Conservation (phyloP, 2,888 invertebrate species). For the Parasteatoda lunata region DNA sequence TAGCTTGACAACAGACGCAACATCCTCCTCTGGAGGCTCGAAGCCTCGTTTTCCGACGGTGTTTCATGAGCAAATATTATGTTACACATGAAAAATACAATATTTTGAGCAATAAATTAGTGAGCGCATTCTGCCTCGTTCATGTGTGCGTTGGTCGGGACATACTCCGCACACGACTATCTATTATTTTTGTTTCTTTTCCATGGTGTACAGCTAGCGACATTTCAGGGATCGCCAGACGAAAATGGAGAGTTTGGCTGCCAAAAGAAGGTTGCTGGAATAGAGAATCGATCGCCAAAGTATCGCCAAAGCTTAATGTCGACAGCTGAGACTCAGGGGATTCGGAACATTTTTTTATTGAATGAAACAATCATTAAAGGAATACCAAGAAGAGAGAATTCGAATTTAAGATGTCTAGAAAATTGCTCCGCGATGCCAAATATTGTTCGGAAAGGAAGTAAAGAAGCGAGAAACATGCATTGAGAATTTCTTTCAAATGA, state of each 20-base stretch:
- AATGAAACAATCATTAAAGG: too few species aligned
- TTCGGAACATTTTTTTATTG: too few species aligned
- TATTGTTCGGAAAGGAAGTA: too few species aligned
- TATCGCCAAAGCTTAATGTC: background rate
- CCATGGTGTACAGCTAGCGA: background rate
- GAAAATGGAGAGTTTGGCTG: constrained; percentile 37
- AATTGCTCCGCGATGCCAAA: too few species aligned
- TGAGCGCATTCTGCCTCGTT: background rate
- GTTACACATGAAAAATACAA: background rate
- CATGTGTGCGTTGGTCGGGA: background rate
- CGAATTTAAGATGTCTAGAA: too few species aligned
- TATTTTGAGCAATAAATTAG: background rate
- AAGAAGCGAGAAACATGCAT: too few species aligned
- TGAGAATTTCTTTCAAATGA: too few species aligned
- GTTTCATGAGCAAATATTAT: background rate
- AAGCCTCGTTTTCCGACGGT: background rate
- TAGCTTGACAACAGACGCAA: constrained; percentile 42
- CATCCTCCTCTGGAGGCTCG: background rate
- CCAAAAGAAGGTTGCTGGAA: constrained; percentile 28
- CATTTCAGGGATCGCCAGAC: background rate
- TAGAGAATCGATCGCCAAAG: constrained; percentile 9
- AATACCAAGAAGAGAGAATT: too few species aligned
- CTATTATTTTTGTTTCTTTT: background rate
- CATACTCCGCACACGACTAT: background rate
- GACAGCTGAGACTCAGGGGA: too few species aligned